Base-by-base conservation (phyloP, 1,140 invertebrate species). In the Drosophila pandora region DNA sequence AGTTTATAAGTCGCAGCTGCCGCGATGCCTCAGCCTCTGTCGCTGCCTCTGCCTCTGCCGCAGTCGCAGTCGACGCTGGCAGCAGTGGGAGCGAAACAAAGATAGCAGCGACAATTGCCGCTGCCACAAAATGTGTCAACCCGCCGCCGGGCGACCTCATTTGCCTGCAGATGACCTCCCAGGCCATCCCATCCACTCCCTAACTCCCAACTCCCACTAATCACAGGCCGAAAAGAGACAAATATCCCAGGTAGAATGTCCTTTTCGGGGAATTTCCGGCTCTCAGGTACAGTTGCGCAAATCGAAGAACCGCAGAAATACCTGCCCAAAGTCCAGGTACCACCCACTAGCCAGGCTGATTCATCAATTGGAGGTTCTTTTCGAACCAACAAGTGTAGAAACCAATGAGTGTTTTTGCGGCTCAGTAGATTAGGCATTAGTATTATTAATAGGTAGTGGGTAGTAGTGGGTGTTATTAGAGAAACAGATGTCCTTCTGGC, bases 1-100 rank as follows among this genome's bases (percentile, higher is more conserved):
- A 89, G 83, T 87, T 87, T 87, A 87, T 87, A 87, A 87, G 83
- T 71, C 76, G 62, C 76, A 37, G 41, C 43, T 25, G 68, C 68
- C 34, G 39, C 57, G 21, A 3, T 17, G 9, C 34, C 2, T 8
- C 30, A 6, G 30, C 30, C 30, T 6, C 30, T 7, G 30, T 8
- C 30, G 30, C 30, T 6, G 30, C 30, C 30, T 28, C 25, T 17
- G 17, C 5, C 25, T 28, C 25, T n/a, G 74, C 0, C 43, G 56
- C n/a, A 28, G 65, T 12, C 49, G 21, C 2, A 17, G 41, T 9
- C 23, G 48, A 9, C 49, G 17, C 12, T 4, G 30, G 39, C 8
- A 25, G 43, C 39, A 13, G 21, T 22, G 43, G 9, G 2, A 7
- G 56, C 47, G 43, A 43, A 28, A 54, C 56, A 75, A 72, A 72